Evolutionary conservation across 1,140 invertebrate species (phyloP).

Genomic region (Micrasema minimum): DNA sequence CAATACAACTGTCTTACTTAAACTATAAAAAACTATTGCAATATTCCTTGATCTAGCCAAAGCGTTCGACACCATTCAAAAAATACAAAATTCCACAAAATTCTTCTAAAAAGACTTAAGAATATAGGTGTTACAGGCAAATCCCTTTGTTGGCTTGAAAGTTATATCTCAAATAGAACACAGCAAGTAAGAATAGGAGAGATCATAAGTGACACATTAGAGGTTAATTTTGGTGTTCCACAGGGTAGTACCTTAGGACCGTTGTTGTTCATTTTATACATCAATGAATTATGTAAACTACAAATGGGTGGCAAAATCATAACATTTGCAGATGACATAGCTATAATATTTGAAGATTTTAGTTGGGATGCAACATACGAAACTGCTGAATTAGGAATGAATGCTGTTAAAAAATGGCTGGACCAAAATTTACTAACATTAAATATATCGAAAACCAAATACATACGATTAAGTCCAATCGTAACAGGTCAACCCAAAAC

Average conservation of each 20-base stretch:
- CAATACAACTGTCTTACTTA: too few species aligned
- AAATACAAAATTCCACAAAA: too few species aligned
- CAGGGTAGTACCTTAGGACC: not conserved
- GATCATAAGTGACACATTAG: too few species aligned
- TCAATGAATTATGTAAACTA: not conserved
- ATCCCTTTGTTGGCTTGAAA: too few species aligned
- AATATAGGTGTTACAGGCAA: too few species aligned
- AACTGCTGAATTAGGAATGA: not conserved
- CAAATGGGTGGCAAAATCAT: not conserved
- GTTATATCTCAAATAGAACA: too few species aligned
- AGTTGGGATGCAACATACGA: not conserved
- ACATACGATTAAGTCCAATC: not conserved
- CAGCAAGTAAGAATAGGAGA: too few species aligned
- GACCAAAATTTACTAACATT: not conserved
- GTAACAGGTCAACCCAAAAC: not conserved
- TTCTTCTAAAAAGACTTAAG: too few species aligned
- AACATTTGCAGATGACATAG: not conserved
- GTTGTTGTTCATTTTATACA: not conserved
- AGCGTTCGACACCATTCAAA: too few species aligned
- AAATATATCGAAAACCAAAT: not conserved
- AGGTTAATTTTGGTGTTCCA: not conserved
- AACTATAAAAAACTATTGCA: too few species aligned
- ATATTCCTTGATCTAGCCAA: too few species aligned
- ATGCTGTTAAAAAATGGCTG: not conserved
- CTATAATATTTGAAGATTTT: not conserved